Conservation (phyloP, 2,113 vertebrate species). For the Microcebus jonahi region DNA sequence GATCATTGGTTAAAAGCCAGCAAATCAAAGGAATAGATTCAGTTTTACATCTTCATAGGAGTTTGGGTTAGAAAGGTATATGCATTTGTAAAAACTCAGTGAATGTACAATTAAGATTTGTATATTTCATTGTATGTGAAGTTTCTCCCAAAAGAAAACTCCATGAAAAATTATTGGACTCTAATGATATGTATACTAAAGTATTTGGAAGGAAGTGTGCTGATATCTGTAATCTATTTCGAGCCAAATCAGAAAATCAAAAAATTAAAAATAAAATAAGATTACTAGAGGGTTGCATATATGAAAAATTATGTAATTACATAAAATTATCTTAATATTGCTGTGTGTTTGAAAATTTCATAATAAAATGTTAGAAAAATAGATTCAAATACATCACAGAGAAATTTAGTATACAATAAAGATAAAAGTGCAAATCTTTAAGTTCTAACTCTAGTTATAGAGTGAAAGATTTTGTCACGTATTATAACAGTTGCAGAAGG, state of each 20-base stretch:
- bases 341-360: neutral
- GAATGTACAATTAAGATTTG: neutral
- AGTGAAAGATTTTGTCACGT: neutral
- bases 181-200: neutral
- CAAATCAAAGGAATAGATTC: neutral
- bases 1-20: neutral
- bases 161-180: neutral
- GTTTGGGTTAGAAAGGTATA: neutral
- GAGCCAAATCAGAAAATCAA: neutral
- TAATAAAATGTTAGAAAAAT: neutral
- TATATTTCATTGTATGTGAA: neutral
- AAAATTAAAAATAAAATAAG: neutral
- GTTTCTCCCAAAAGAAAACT: slow-evolving; percentile 27
- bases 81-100: neutral
- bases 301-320: neutral
- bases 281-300: neutral
- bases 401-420: neutral
- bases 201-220: neutral
- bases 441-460: neutral
- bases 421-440: neutral
- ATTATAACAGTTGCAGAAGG: neutral
- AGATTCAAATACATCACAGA: neutral
- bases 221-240: neutral
- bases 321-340: slow-evolving; percentile 38
- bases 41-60: neutral